Percentiles rank a stretch among this genome's conserved stretches.
phyloP scores from a whole-genome alignment of 2,888 invertebrate species.

The Oegoconia quadripuncta region DNA sequence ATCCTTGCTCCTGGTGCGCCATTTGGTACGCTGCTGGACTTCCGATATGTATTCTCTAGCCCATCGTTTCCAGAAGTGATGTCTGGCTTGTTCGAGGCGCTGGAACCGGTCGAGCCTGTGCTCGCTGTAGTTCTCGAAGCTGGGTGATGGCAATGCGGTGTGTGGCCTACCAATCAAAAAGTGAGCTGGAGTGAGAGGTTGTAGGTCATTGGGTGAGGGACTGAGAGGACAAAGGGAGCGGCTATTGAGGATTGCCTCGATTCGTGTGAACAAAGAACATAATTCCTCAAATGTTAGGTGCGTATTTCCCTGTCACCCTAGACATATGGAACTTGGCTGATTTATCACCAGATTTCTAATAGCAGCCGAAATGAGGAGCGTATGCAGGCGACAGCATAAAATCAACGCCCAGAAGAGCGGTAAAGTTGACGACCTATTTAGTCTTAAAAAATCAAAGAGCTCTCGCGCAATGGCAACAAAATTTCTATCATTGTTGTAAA shows the following conservation, averaged over 20 bases:
- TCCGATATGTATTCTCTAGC: slow-evolving; percentile 17
- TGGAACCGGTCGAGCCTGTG: slow-evolving; percentile 8
- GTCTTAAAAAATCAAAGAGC: not conserved
- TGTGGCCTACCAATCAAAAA: slow-evolving; percentile 10
- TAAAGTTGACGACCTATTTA: slow-evolving; percentile 1
- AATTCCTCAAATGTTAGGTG: slow-evolving; percentile 11
- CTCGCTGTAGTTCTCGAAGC: not conserved
- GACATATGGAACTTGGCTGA: slow-evolving; percentile 7
- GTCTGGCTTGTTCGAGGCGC: no score
- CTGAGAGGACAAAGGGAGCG: slow-evolving; percentile 5
- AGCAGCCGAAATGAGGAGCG: slow-evolving; percentile 4
- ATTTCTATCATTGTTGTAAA: slow-evolving; percentile 1
- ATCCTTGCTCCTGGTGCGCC: slow-evolving; percentile 1
- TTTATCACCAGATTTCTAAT: slow-evolving; percentile 7
- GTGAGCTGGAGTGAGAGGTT: no score
- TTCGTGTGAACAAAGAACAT: slow-evolving; percentile 1
- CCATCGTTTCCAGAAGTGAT: slow-evolving; percentile 21
- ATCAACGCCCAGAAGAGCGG: not conserved
- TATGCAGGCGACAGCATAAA: slow-evolving; percentile 6
- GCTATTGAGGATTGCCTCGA: slow-evolving; percentile 9
- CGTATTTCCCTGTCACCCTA: slow-evolving; percentile 10
- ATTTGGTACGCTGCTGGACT: slow-evolving; percentile 15
- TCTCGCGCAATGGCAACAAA: not conserved
- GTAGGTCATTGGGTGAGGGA: no score
- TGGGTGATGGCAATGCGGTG: slow-evolving; percentile 6